A percentile compares a stretch with the other conserved stretches of the same genome.
These are phyloP conservation scores for Anorthoa munda DNA, from an alignment of 2,888 invertebrate species.

Conservation along the genomic window DNA sequence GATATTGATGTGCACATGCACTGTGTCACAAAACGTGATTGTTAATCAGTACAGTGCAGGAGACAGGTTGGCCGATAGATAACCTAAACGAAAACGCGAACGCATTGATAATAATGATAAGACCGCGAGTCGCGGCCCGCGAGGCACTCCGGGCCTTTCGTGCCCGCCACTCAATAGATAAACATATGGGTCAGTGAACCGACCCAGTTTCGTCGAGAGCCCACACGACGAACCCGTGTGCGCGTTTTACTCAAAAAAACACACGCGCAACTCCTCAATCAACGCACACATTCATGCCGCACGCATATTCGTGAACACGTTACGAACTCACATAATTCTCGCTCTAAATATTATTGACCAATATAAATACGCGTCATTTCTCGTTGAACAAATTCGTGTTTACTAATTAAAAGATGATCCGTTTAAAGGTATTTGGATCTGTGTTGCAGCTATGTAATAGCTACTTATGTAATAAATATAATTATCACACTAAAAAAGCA, in stretches of 20 bases:
- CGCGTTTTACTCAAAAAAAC: constrained; percentile 84
- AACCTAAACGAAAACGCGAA: constrained; percentile 88
- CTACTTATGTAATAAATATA: constrained; percentile 43
- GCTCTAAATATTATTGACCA: constrained; percentile 65
- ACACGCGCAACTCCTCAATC: constrained; percentile 74
- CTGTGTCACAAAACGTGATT: constrained; percentile 38
- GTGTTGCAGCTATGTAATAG: constrained; percentile 49
- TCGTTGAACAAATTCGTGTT: constrained; percentile 59
- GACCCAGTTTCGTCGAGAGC: constrained; percentile 86
- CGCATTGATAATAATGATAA: constrained; percentile 84
- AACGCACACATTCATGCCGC: constrained; percentile 70
- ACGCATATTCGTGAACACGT: constrained; percentile 63
- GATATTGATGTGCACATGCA: constrained; percentile 6
- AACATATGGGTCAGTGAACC: constrained; percentile 91
- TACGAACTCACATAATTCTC: constrained; percentile 69
- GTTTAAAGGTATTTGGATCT: constrained; percentile 56
- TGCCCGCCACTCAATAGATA: constrained; percentile 87
- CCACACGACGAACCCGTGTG: constrained; percentile 77
- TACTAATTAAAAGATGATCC: constrained; percentile 51
- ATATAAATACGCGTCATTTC: constrained; percentile 63
- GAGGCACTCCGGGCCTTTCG: constrained; percentile 78
- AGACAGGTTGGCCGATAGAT: constrained; percentile 88
- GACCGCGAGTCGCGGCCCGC: constrained; percentile 56
- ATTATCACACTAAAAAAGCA: constrained; percentile 31
- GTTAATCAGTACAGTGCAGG: constrained; percentile 74